These are phyloP conservation scores for Drosophila busckii DNA, from an alignment of 1,140 invertebrate species.

Conservation along the genomic window DNA sequence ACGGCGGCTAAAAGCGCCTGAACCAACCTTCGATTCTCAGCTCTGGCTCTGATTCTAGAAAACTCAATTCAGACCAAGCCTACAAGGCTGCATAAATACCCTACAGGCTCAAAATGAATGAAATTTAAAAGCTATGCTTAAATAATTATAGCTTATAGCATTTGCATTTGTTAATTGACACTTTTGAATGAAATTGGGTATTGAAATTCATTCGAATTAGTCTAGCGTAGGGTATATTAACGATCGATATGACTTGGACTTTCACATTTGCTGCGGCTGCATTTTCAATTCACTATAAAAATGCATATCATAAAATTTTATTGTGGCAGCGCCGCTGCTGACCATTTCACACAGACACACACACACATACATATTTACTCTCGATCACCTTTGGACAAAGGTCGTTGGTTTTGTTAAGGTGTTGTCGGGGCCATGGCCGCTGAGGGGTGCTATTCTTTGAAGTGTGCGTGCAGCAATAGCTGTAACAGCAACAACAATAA, in stretches of 20 bases:
- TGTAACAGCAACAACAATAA: not conserved
- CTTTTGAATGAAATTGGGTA: no score
- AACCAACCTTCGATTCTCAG: no score
- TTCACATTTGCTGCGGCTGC: slow-evolving; percentile 47
- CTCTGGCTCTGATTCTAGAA: slow-evolving; percentile 32
- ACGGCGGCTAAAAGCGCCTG: slow-evolving; percentile 11
- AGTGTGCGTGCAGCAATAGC: slow-evolving; percentile 25
- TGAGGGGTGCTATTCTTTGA: slow-evolving; percentile 58
- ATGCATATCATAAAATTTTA: slow-evolving; percentile 76
- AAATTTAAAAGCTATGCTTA: no score
- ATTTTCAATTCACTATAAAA: slow-evolving; percentile 72
- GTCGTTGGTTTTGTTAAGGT: slow-evolving; percentile 61
- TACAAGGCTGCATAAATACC: slow-evolving; percentile 9
- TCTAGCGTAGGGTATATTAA: slow-evolving; percentile 28
- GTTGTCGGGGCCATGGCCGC: slow-evolving; percentile 30
- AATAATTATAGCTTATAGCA: not conserved
- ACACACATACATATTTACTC: slow-evolving; percentile 2
- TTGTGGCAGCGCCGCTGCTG: slow-evolving; percentile 54
- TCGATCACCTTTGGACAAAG: slow-evolving; percentile 55
- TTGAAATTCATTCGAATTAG: not conserved
- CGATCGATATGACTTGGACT: slow-evolving; percentile 18
- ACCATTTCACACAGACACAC: slow-evolving; percentile 18
- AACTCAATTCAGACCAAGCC: slow-evolving; percentile 6
- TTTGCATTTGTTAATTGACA: no score
- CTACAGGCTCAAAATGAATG: not conserved